Evolutionary conservation across 2,888 invertebrate genomes (phyloP).

Genomic region (Autographa pulchrina): DNA sequence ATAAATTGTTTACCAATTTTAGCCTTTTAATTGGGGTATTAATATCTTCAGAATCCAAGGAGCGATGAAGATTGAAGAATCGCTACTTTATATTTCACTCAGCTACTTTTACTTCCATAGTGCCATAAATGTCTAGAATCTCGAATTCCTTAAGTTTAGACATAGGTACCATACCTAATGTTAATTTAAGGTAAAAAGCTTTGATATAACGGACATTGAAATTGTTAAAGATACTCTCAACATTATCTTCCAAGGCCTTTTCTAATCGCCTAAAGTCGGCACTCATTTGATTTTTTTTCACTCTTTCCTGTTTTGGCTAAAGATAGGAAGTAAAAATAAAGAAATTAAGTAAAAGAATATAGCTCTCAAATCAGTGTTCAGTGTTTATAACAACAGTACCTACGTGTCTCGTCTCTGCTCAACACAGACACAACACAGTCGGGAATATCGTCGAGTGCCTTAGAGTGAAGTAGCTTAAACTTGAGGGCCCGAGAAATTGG

Average conservation of each 20-base stretch:
- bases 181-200: too few relatives aligned
- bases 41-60: neutral
- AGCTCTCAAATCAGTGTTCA: neutral
- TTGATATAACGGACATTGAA: too few relatives aligned
- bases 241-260: too few relatives aligned
- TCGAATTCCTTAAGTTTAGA: too few relatives aligned
- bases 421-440: neutral
- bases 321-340: neutral
- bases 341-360: neutral
- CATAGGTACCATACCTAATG: too few relatives aligned
- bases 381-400: neutral
- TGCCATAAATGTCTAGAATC: too few relatives aligned
- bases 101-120: too few relatives aligned
- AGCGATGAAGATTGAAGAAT: neutral
- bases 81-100: neutral
- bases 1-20: neutral
- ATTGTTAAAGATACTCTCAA: too few relatives aligned
- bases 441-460: neutral
- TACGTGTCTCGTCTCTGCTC: conserved; percentile 1
- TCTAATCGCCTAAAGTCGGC: too few relatives aligned
- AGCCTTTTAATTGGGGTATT: neutral
- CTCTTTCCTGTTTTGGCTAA: too few relatives aligned
- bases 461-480: conserved; percentile 4
- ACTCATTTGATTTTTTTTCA: too few relatives aligned
- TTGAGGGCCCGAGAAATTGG: neutral